A percentile compares a stretch with the other conserved stretches of the same genome.
These are phyloP conservation scores for Halictus quadricinctus DNA, from an alignment of 2,888 invertebrate species.

Conservation along the genomic window DNA sequence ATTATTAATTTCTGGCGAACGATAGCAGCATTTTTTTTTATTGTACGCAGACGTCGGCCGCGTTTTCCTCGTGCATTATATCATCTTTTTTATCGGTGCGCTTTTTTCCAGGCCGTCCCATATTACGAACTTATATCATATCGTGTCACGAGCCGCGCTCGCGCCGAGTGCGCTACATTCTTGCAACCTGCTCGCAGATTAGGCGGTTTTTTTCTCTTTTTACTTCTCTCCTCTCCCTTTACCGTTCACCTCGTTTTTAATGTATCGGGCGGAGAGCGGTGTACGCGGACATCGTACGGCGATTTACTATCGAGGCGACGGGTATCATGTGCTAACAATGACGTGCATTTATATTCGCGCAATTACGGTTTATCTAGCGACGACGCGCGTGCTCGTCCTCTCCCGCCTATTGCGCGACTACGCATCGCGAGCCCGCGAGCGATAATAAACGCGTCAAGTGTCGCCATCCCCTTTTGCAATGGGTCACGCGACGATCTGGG, in stretches of 20 bases:
- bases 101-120: not conserved
- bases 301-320: constrained; percentile 42
- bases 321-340: constrained; percentile 56
- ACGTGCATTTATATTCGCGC: constrained; percentile 55
- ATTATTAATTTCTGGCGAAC: not conserved
- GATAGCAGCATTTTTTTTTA: not conserved
- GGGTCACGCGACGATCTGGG: constrained; percentile 11
- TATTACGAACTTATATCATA: not conserved
- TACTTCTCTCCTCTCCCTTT: not conserved
- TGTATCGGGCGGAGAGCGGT: not conserved
- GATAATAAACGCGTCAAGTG: constrained; percentile 45
- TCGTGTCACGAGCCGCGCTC: not conserved
- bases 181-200: constrained; percentile 25
- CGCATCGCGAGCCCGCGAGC: constrained; percentile 29
- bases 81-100: constrained; percentile 4
- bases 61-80: not conserved
- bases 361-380: constrained; percentile 55
- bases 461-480: constrained; percentile 23
- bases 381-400: constrained; percentile 41
- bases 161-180: constrained; percentile 13
- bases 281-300: constrained; percentile 30
- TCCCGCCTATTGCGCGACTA: constrained; percentile 44
- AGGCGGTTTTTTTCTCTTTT: constrained; percentile 24
- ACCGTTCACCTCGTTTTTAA: not conserved
- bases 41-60: not conserved